Evolutionary conservation across 2,113 vertebrate genomes (phyloP).

Genomic region (Corythornis cristatus): DNA sequence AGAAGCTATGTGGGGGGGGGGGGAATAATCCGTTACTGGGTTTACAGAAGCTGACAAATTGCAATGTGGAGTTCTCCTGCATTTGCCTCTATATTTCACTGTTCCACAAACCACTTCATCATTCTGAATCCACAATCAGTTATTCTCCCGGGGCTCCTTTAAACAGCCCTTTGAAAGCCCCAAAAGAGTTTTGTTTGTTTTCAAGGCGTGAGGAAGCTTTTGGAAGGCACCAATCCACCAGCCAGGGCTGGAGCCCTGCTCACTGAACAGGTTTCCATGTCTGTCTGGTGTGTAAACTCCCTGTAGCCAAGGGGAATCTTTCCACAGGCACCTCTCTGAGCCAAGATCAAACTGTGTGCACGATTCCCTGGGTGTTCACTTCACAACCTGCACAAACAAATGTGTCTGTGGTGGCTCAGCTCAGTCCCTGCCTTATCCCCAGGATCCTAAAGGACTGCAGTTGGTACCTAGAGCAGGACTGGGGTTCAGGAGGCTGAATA

Average conservation of each 20-base stretch:
- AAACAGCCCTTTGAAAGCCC: conserved; percentile 55
- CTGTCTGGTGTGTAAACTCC: not conserved
- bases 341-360: not conserved
- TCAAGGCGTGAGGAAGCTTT: not conserved
- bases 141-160: conserved; percentile 45
- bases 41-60: conserved; percentile 70
- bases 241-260: not conserved
- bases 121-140: conserved; percentile 50
- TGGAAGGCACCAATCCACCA: not conserved
- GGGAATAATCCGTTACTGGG: conserved; percentile 55
- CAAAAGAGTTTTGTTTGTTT: conserved; percentile 44
- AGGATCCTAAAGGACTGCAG: not conserved
- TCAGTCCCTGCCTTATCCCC: not conserved
- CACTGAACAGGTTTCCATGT: not conserved
- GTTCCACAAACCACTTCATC: conserved; percentile 38
- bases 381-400: not conserved
- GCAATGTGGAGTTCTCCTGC: conserved; percentile 40
- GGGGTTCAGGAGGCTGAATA: not conserved
- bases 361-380: not conserved
- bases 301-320: not conserved
- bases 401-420: accelerated
- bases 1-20: not conserved
- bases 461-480: not conserved
- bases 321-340: accelerated
- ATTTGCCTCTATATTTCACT: conserved; percentile 46